Percentiles rank a stretch among this genome's conserved stretches.
phyloP scores from a whole-genome alignment of 2,113 vertebrate genomes.

The Clarias batrachus region DNA sequence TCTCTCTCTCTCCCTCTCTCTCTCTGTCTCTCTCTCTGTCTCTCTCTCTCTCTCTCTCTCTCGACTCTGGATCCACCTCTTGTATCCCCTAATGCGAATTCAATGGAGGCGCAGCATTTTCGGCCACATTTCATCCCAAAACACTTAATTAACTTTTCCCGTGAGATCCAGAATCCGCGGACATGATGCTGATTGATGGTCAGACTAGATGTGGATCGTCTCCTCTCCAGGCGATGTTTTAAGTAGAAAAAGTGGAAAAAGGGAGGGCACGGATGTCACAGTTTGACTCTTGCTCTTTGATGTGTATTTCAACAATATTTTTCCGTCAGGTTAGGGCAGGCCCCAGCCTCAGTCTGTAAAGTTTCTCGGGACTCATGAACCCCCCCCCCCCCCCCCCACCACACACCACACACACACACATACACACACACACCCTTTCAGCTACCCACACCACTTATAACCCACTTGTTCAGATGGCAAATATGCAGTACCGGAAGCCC shows the following conservation, averaged over 20 bases:
- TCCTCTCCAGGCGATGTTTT: conserved; percentile 15
- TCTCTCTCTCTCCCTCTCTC: not conserved
- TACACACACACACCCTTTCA: conserved; percentile 9
- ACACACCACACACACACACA: conserved; percentile 16
- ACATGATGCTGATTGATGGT: conserved; percentile 39
- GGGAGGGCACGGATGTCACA: conserved; percentile 13
- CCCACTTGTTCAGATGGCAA: conserved; percentile 70
- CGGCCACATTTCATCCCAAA: conserved; percentile 34
- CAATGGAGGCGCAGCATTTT: conserved; percentile 38
- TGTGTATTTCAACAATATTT: conserved; percentile 35
- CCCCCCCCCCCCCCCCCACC: conserved; percentile 6
- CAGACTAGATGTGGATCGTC: conserved; percentile 37
- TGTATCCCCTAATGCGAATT: conserved; percentile 34
- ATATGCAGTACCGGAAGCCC: conserved; percentile 74
- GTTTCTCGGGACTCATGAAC: not conserved
- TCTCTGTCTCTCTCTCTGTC: conserved; percentile 23
- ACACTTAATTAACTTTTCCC: conserved; percentile 35
- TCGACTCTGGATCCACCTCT: conserved; percentile 7
- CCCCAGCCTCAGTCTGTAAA: not conserved
- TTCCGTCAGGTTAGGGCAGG: conserved; percentile 13
- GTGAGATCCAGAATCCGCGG: conserved; percentile 41
- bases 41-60: not conserved
- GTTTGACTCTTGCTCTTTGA: conserved; percentile 36
- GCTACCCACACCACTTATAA: conserved; percentile 41
- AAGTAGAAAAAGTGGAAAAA: not conserved